A percentile compares a stretch with the other conserved stretches of the same genome.
Conservation (phyloP, 2,797 vertebrate genomes). For the Rhynchotus rufescens region DNA sequence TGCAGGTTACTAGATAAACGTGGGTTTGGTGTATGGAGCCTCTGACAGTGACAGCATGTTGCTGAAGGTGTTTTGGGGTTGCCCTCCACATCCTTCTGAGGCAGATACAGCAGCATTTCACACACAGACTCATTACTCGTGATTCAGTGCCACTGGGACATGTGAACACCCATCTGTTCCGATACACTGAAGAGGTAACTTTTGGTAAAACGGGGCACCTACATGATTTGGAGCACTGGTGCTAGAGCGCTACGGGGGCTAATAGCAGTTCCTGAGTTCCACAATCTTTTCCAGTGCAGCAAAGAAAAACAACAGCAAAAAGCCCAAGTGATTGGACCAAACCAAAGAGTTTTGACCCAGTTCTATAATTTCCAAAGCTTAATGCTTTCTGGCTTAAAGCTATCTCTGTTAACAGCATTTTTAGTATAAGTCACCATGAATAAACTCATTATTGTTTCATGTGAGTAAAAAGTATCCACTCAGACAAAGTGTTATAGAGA, state of each 20-base stretch:
- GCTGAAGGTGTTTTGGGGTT: constrained; percentile 52
- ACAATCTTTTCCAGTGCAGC: neutral
- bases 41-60: neutral
- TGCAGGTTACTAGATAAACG: constrained; percentile 23
- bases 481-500: constrained; percentile 48
- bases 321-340: neutral
- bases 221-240: neutral
- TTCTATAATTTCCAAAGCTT: neutral
- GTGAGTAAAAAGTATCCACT: neutral
- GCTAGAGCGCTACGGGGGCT: constrained; percentile 25
- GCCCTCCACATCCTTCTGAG: constrained; percentile 50
- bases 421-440: constrained; percentile 52
- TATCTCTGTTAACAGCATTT: constrained; percentile 4
- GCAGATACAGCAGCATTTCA: neutral
- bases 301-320: constrained; percentile 23
- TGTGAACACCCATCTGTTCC: neutral
- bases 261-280: neutral
- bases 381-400: neutral
- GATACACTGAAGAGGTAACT: neutral
- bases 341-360: neutral
- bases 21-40: constrained; percentile 40
- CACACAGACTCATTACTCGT: constrained; percentile 26
- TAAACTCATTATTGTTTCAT: constrained; percentile 36
- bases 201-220: neutral
- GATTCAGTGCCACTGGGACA: neutral